phyloP scores from a whole-genome alignment of 1,140 invertebrate species.

The Pararge aegeria region DNA sequence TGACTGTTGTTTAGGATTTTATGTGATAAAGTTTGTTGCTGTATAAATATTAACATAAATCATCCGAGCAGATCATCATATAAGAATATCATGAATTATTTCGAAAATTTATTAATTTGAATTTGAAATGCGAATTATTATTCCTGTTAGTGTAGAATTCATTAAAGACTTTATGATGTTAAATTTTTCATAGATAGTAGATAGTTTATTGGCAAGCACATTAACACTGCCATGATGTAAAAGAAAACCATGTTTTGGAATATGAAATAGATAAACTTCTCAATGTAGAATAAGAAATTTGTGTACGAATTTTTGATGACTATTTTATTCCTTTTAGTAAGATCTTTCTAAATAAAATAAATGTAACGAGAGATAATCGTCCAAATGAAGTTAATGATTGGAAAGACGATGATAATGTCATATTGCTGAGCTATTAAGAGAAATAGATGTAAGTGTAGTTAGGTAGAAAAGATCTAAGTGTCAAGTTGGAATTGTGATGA shows the following conservation, averaged over 20 bases:
- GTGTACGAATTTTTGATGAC: conserved; percentile 73
- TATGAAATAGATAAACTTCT: conserved; percentile 31
- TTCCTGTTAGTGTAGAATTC: conserved; percentile 30
- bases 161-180: conserved; percentile 34
- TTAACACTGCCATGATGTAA: conserved; percentile 72
- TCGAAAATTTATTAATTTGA: conserved; percentile 4
- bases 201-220: conserved; percentile 63
- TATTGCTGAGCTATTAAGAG: conserved; percentile 28
- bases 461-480: conserved; percentile 49
- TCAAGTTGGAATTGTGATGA: conserved; percentile 61
- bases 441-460: conserved; percentile 44
- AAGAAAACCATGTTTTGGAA: conserved; percentile 34
- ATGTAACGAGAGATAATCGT: conserved; percentile 38
- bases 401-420: conserved; percentile 33
- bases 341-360: conserved; percentile 37
- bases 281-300: conserved; percentile 49
- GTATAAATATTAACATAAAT: conserved; percentile 51
- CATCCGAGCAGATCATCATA: conserved; percentile 47
- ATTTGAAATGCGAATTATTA: conserved; percentile 15
- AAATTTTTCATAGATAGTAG: conserved; percentile 47
- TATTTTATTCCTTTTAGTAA: conserved; percentile 67
- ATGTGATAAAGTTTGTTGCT: conserved; percentile 73
- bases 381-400: conserved; percentile 35
- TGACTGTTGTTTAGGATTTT: conserved; percentile 70
- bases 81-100: conserved; percentile 38